Conservation (phyloP, 2,113 vertebrate genomes). For the Xerus inauris region DNA sequence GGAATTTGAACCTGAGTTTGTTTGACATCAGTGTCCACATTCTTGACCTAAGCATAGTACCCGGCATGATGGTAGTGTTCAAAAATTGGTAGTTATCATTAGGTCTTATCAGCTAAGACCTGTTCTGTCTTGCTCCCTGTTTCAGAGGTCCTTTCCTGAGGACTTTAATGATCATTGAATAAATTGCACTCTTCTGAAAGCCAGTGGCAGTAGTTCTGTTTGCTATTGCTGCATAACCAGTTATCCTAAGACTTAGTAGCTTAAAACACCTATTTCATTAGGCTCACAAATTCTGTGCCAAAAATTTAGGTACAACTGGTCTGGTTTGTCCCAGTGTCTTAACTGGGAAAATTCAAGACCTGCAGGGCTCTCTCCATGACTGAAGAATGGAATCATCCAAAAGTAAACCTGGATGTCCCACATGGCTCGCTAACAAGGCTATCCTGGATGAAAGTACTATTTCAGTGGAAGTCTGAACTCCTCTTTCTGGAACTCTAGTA, state of each 20-base stretch:
- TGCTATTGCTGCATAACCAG: neutral
- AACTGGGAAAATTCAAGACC: neutral
- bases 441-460: neutral
- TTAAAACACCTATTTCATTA: conserved; percentile 4
- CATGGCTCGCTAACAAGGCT: neutral
- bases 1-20: neutral
- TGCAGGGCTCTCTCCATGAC: neutral
- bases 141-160: neutral
- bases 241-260: neutral
- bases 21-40: neutral
- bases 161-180: neutral
- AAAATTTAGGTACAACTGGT: neutral
- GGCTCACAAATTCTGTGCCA: neutral
- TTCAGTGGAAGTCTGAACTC: neutral
- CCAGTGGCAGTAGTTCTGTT: neutral
- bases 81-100: neutral
- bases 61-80: neutral
- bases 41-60: neutral
- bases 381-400: neutral
- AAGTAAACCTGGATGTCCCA: neutral
- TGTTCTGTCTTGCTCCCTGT: neutral
- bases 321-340: neutral
- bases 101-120: neutral
- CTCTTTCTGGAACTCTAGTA: neutral
- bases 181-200: neutral